These are phyloP conservation scores for Thalassarche chlororhynchos DNA, from an alignment of 2,113 vertebrate species.

Conservation along the genomic window DNA sequence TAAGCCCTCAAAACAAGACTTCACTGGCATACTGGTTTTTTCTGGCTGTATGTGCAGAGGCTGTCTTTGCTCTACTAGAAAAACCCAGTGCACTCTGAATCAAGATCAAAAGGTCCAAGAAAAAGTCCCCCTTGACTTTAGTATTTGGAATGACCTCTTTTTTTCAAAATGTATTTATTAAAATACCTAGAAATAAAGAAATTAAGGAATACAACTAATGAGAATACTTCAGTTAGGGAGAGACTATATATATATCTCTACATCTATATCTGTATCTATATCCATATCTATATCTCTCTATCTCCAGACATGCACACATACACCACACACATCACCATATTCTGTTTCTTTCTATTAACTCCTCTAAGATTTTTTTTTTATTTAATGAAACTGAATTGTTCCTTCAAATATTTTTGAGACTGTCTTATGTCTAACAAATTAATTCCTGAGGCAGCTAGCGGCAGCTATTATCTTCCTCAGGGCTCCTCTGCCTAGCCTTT, in stretches of 20 bases:
- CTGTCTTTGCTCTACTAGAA: not conserved
- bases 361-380: not conserved
- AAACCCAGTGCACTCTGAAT: not conserved
- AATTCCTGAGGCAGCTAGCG: not conserved
- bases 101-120: not conserved
- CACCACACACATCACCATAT: not conserved
- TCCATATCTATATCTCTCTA: not conserved
- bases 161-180: not conserved
- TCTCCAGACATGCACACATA: not conserved
- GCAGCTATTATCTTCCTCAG: not conserved
- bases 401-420: not conserved
- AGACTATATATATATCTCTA: not conserved
- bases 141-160: not conserved
- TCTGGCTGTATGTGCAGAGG: not conserved
- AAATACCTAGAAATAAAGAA: not conserved
- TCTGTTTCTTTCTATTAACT: not conserved
- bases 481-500: not conserved
- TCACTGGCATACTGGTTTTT: not conserved
- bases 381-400: not conserved
- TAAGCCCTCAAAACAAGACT: not conserved
- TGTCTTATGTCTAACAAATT: not conserved
- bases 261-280: not conserved
- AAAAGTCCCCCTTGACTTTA: not conserved
- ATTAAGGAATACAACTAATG: not conserved
- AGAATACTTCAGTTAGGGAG: not conserved